These are phyloP conservation scores for Luffia ferchaultella DNA, from an alignment of 2,888 invertebrate species.

Conservation along the genomic window DNA sequence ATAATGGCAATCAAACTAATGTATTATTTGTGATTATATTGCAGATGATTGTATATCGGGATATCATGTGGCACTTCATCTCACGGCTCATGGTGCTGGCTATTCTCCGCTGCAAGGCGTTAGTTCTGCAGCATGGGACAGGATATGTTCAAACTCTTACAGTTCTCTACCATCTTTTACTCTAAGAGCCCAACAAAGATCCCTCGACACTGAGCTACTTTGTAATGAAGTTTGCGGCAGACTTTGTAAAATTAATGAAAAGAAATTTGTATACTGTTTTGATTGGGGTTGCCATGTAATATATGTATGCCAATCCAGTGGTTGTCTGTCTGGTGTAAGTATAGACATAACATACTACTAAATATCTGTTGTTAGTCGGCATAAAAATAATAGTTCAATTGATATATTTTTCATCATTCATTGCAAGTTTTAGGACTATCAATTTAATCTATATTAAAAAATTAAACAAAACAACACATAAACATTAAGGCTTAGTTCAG, in stretches of 20 bases:
- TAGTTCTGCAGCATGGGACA: constrained; percentile 52
- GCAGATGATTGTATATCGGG: constrained; percentile 75
- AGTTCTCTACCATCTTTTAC: constrained; percentile 26
- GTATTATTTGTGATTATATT: too few relatives aligned
- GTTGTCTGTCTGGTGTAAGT: constrained; percentile 55
- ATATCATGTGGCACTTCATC: constrained; percentile 76
- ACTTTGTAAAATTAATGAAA: constrained; percentile 42
- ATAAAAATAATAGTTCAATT: too few relatives aligned
- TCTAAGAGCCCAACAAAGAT: constrained; percentile 45
- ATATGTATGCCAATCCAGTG: constrained; percentile 58
- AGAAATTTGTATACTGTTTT: constrained; percentile 61
- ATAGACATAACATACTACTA: neutral
- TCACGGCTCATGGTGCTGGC: constrained; percentile 76
- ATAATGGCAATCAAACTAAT: too few relatives aligned
- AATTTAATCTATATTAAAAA: too few relatives aligned
- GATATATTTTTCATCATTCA: too few relatives aligned
- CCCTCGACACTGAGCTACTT: constrained; percentile 52
- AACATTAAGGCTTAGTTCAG: too few relatives aligned
- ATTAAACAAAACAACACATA: too few relatives aligned
- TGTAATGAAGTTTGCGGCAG: constrained; percentile 60
- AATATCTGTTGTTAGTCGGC: too few relatives aligned
- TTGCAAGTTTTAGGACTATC: too few relatives aligned
- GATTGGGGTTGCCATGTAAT: constrained; percentile 64
- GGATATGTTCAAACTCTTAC: constrained; percentile 19
- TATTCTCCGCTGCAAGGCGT: constrained; percentile 73